Evolutionary conservation across 1,140 invertebrate genomes (phyloP).

Genomic region (Drosophila nannoptera): DNA sequence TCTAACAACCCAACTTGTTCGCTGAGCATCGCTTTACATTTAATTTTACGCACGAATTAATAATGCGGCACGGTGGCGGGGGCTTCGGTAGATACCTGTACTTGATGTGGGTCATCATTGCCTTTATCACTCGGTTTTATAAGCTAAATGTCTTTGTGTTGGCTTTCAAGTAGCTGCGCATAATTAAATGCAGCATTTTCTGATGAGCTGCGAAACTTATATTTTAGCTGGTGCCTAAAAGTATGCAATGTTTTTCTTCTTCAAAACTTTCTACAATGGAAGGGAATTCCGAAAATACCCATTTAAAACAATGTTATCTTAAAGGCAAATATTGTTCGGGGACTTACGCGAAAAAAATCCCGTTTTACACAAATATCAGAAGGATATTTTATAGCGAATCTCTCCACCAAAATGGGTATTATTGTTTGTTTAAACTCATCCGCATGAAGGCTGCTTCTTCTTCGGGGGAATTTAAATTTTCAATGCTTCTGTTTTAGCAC

Average conservation of each 20-base stretch:
- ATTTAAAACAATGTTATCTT: background rate
- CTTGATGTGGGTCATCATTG: slow-evolving; percentile 32
- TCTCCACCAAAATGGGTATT: no score
- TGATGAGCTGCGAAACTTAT: no score
- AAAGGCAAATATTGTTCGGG: background rate
- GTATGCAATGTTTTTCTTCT: slow-evolving; percentile 15
- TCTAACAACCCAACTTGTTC: slow-evolving; percentile 54
- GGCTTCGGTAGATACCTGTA: background rate
- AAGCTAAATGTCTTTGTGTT: slow-evolving; percentile 10
- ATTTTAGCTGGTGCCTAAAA: slow-evolving; percentile 19
- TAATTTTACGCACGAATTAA: slow-evolving; percentile 64
- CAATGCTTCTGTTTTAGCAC: no score
- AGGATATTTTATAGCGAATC: no score
- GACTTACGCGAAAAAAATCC: background rate
- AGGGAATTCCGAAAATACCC: background rate
- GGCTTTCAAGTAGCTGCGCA: slow-evolving; percentile 16
- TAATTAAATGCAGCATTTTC: slow-evolving; percentile 5
- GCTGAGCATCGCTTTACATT: slow-evolving; percentile 52
- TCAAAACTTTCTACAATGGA: background rate
- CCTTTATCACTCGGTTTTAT: slow-evolving; percentile 18
- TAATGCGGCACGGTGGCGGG: slow-evolving; percentile 40
- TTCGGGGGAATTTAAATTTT: no score
- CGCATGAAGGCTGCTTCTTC: no score
- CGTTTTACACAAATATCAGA: no score
- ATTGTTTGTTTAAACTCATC: no score